Percentiles rank a stretch among this genome's conserved stretches.
Evolutionary conservation across 2,797 vertebrate genomes (phyloP).

Genomic region (Poeciliopsis gracilis): DNA sequence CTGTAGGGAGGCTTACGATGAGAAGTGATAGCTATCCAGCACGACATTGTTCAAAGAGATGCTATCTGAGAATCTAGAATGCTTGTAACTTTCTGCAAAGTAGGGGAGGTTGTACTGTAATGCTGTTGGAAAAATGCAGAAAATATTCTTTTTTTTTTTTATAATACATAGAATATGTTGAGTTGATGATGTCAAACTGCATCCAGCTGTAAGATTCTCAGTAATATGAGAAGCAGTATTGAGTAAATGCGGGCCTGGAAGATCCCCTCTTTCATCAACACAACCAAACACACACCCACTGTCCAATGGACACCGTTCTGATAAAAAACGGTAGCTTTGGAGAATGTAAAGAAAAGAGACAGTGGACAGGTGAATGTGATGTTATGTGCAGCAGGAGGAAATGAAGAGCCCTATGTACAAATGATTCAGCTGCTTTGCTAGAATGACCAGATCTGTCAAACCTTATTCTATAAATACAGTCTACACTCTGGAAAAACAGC

Average conservation of each 20-base stretch:
- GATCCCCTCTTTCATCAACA: neutral
- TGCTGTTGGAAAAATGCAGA: neutral
- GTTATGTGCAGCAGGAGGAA: neutral
- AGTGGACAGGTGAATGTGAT: neutral
- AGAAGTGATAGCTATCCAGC: constrained; percentile 49
- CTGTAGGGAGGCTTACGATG: constrained; percentile 21
- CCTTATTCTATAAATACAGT: neutral
- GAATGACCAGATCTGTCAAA: neutral
- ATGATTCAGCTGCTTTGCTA: neutral
- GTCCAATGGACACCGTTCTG: neutral
- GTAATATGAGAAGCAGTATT: neutral
- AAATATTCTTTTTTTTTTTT: accelerated
- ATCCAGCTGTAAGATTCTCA: neutral
- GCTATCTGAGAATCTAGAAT: constrained; percentile 44
- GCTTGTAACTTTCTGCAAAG: constrained; percentile 41
- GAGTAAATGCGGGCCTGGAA: neutral
- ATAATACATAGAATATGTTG: neutral
- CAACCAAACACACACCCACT: neutral
- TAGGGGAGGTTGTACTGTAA: constrained; percentile 9
- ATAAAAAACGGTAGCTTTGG: neutral
- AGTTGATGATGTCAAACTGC: neutral
- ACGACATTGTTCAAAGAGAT: constrained; percentile 31
- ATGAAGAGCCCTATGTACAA: neutral
- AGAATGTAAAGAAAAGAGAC: neutral
- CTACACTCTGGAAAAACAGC: neutral